Conservation (phyloP, 1,140 invertebrate species). For the Wiebesia pumilae region DNA sequence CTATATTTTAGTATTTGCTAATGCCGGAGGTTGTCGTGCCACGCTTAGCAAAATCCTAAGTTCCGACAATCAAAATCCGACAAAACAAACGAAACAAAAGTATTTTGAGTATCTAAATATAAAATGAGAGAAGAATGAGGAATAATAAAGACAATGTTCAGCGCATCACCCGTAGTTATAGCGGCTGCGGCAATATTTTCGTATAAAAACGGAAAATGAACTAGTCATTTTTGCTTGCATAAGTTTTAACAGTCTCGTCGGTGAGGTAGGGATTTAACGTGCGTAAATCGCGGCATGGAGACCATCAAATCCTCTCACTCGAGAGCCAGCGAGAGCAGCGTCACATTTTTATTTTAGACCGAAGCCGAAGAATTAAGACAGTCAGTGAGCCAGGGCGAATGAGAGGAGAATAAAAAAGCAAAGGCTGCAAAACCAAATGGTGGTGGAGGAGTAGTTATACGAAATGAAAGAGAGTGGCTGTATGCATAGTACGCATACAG, state of each 20-base stretch:
- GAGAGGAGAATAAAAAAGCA: slow-evolving; percentile 29
- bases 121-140: background rate
- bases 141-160: slow-evolving; percentile 17
- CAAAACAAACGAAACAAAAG: background rate
- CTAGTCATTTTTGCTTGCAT: slow-evolving; percentile 20
- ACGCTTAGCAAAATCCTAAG: background rate
- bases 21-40: background rate
- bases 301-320: background rate
- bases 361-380: slow-evolving; percentile 59
- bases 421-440: slow-evolving; percentile 38
- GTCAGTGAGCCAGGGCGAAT: slow-evolving; percentile 24
- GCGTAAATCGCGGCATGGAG: slow-evolving; percentile 57
- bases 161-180: background rate
- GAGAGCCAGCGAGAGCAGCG: background rate
- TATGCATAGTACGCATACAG: background rate
- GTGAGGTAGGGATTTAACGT: slow-evolving; percentile 43
- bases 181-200: slow-evolving; percentile 1
- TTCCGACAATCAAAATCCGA: background rate
- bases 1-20: background rate
- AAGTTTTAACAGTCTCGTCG: slow-evolving; percentile 34
- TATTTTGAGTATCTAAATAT: background rate
- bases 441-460: slow-evolving; percentile 12
- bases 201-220: slow-evolving; percentile 32
- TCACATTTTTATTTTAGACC: slow-evolving; percentile 65
- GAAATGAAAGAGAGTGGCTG: slow-evolving; percentile 22